Percentiles rank a stretch among this genome's conserved stretches.
phyloP scores from a whole-genome alignment of 2,888 invertebrate genomes.

The Thera obeliscata region DNA sequence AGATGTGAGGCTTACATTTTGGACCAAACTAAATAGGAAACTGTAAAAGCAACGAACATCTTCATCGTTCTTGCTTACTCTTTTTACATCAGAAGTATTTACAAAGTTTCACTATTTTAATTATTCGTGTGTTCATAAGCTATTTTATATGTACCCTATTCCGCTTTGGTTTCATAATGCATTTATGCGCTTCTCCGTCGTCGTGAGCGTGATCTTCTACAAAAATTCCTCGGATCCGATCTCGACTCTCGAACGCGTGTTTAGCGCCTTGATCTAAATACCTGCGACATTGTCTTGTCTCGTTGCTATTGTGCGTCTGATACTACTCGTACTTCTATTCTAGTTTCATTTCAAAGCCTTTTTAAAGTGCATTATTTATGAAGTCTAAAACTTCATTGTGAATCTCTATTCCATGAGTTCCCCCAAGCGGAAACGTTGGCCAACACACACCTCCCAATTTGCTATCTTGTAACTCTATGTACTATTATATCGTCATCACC shows the following conservation, averaged over 20 bases:
- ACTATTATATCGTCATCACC: conserved; percentile 18
- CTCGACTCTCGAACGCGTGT: conserved; percentile 79
- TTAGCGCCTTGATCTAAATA: conserved; percentile 85
- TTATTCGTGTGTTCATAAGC: conserved; percentile 38
- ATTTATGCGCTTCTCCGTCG: conserved; percentile 65
- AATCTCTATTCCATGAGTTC: conserved; percentile 7
- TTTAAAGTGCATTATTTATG: conserved; percentile 23
- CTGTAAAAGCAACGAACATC: not conserved
- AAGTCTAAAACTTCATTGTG: conserved; percentile 12
- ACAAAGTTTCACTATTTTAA: conserved; percentile 43
- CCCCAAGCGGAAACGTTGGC: conserved; percentile 6
- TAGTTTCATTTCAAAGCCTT: conserved; percentile 48
- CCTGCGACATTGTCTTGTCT: conserved; percentile 80
- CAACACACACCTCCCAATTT: conserved; percentile 13
- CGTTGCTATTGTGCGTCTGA: conserved; percentile 66
- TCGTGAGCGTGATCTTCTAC: conserved; percentile 73
- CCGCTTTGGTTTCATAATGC: conserved; percentile 64
- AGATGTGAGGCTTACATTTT: not conserved
- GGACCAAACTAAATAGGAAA: not conserved
- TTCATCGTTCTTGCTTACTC: not conserved
- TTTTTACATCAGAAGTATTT: conserved; percentile 4
- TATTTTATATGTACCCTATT: conserved; percentile 50
- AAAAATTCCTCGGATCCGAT: conserved; percentile 78
- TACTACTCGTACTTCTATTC: conserved; percentile 61
- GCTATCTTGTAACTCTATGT: conserved; percentile 8